These are phyloP conservation scores for Embiotoca jacksoni DNA, from an alignment of 2,113 vertebrate genomes.

Conservation along the genomic window DNA sequence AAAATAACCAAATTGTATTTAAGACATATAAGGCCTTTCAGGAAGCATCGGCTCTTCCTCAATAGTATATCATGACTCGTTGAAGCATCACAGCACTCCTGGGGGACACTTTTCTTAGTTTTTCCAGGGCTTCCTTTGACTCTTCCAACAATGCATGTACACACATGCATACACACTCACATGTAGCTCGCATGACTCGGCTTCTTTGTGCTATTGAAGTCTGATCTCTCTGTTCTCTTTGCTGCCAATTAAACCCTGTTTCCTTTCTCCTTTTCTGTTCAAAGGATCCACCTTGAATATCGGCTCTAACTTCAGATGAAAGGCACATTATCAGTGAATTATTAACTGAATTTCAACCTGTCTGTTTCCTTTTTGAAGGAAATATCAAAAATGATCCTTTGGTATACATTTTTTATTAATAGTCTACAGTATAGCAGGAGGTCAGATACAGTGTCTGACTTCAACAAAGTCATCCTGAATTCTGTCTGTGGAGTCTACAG, in stretches of 20 bases:
- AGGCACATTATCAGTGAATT: slow-evolving; percentile 63
- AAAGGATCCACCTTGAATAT: slow-evolving; percentile 50
- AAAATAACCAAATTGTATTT: background rate
- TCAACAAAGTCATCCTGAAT: slow-evolving; percentile 14
- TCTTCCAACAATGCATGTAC: background rate
- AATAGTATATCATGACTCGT: background rate
- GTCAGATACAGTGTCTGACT: slow-evolving; percentile 43
- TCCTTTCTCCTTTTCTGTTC: slow-evolving; percentile 43
- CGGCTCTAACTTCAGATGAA: slow-evolving; percentile 64
- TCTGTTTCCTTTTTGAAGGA: slow-evolving; percentile 48
- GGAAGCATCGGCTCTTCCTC: background rate
- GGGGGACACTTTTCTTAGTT: background rate
- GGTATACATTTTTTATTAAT: slow-evolving; percentile 40
- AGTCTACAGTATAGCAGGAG: background rate
- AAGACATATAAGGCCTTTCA: background rate
- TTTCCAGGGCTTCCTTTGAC: background rate
- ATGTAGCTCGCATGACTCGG: slow-evolving; percentile 24
- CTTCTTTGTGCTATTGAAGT: slow-evolving; percentile 28
- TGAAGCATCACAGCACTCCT: background rate
- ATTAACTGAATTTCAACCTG: slow-evolving; percentile 53
- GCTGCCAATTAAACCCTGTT: slow-evolving; percentile 43
- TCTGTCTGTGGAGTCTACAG: background rate
- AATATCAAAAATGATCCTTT: slow-evolving; percentile 21
- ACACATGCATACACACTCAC: background rate
- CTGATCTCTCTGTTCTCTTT: slow-evolving; percentile 36